Conservation (phyloP, 1,140 invertebrate species). For the Olivierus martensii region DNA sequence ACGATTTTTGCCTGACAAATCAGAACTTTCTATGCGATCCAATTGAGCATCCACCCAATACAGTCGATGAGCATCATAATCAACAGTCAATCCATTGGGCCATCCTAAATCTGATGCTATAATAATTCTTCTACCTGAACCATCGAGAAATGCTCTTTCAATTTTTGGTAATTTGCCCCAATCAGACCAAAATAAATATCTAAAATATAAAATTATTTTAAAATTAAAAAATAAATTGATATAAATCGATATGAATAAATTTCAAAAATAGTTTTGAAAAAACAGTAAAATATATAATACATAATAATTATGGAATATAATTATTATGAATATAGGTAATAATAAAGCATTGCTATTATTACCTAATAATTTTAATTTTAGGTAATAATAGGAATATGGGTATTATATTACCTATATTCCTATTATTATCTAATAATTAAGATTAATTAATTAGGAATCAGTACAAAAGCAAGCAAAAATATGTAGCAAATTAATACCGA, state of each 20-base stretch:
- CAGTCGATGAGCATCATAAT: slow-evolving; percentile 27
- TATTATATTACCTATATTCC: too few species aligned
- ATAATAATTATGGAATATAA: background rate
- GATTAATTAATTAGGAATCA: too few species aligned
- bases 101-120: slow-evolving; percentile 40
- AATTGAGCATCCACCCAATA: slow-evolving; percentile 34
- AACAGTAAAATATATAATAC: too few species aligned
- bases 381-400: too few species aligned
- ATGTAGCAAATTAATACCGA: too few species aligned
- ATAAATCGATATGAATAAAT: slow-evolving; percentile 88
- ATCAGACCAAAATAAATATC: slow-evolving; percentile 36
- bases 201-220: too few species aligned
- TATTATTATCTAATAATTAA: too few species aligned
- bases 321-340: too few species aligned
- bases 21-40: slow-evolving; percentile 38
- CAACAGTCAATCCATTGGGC: slow-evolving; percentile 33
- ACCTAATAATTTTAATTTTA: too few species aligned
- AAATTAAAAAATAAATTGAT: slow-evolving; percentile 46
- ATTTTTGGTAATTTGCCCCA: slow-evolving; percentile 36
- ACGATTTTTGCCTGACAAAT: slow-evolving; percentile 34
- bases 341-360: too few species aligned
- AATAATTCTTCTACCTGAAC: slow-evolving; percentile 30
- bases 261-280: slow-evolving; percentile 30
- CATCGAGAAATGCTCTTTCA: slow-evolving; percentile 34
- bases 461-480: too few species aligned